A percentile compares a stretch with the other conserved stretches of the same genome.
Conservation (phyloP, 2,113 vertebrate species). For the Calidris pugnax region DNA sequence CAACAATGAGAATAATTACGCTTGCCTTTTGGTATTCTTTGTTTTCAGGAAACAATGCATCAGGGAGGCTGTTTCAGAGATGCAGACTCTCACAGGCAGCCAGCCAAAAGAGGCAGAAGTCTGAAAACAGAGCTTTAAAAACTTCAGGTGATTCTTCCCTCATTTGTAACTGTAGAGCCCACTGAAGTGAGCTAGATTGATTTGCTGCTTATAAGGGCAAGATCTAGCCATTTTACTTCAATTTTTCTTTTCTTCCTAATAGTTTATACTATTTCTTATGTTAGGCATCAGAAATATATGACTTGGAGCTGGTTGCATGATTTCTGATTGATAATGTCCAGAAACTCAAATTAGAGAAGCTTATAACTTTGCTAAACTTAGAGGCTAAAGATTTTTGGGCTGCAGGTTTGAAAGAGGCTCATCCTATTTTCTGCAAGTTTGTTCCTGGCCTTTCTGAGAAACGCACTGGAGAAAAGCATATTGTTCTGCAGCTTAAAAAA, state of each 20-base stretch:
- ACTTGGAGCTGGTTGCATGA: neutral
- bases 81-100: neutral
- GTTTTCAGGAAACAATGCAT: conserved; percentile 51
- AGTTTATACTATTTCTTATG: neutral
- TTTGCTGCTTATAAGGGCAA: neutral
- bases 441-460: neutral
- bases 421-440: neutral
- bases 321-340: neutral
- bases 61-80: neutral
- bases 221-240: neutral
- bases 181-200: neutral
- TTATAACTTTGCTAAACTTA: neutral
- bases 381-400: neutral
- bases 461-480: neutral
- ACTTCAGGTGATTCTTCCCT: conserved; percentile 25
- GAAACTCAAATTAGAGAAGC: neutral
- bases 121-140: neutral
- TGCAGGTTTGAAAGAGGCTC: neutral
- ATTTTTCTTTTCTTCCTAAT: neutral
- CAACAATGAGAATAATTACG: conserved; percentile 25
- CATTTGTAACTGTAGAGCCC: neutral
- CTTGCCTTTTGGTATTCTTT: conserved; percentile 38
- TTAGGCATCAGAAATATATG: neutral
- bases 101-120: conserved; percentile 8
- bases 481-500: neutral